Percentiles rank a stretch among this genome's conserved stretches.
phyloP scores from a whole-genome alignment of 2,888 invertebrate genomes.

The Lasioglossum oenotherae region DNA sequence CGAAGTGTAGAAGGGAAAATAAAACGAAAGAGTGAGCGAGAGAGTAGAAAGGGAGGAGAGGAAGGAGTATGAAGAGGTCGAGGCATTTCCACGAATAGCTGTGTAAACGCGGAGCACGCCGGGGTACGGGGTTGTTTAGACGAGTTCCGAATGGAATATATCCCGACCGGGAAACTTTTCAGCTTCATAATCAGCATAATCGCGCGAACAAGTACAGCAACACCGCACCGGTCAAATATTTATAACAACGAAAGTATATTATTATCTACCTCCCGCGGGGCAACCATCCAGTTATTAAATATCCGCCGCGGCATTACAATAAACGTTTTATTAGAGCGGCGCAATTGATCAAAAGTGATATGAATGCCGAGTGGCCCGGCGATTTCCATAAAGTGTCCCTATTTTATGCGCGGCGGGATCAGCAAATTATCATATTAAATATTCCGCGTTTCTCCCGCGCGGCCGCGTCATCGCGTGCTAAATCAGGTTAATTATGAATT shows the following conservation, averaged over 20 bases:
- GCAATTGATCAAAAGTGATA: slow-evolving; percentile 34
- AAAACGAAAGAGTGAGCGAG: neutral
- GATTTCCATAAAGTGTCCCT: slow-evolving; percentile 37
- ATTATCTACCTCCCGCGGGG: neutral
- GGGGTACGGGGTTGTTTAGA: slow-evolving; percentile 40
- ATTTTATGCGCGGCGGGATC: slow-evolving; percentile 20
- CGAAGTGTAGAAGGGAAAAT: slow-evolving; percentile 25
- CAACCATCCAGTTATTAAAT: neutral
- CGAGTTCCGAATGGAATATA: slow-evolving; percentile 28
- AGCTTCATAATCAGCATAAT: slow-evolving; percentile 1
- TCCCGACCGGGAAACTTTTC: slow-evolving; percentile 16
- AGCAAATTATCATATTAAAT: slow-evolving; percentile 41
- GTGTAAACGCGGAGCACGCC: slow-evolving; percentile 40
- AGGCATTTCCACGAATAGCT: slow-evolving; percentile 42
- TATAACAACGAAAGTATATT: neutral
- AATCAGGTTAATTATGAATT: slow-evolving; percentile 28
- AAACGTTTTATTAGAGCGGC: slow-evolving; percentile 27
- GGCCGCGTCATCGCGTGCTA: neutral
- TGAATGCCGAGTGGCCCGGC: neutral
- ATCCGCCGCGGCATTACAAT: slow-evolving; percentile 9
- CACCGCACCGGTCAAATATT: neutral
- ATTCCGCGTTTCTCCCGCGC: slow-evolving; percentile 9
- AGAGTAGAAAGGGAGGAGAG: neutral
- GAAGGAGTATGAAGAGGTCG: slow-evolving; percentile 21
- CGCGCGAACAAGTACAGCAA: neutral